Conservation (phyloP, 2,113 vertebrate genomes). For the Clinocottus analis region DNA sequence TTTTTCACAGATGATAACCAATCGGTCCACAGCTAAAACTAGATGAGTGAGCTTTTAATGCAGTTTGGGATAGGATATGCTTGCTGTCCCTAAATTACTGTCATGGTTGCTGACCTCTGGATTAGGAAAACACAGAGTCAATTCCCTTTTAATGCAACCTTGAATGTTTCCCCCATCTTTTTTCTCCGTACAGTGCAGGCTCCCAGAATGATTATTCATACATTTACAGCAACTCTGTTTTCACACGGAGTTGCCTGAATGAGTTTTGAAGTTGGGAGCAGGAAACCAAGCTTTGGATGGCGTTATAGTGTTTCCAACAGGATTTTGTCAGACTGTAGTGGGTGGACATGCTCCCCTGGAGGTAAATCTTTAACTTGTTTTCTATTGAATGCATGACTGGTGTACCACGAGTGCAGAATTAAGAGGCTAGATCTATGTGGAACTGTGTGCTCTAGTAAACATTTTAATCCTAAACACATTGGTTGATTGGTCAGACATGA, state of each 20-base stretch:
- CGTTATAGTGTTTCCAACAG: background rate
- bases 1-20: no score
- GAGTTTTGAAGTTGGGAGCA: background rate
- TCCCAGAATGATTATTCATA: conserved; percentile 32
- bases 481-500: background rate
- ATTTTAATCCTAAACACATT: background rate
- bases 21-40: background rate
- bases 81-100: conserved; percentile 16
- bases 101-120: conserved; percentile 24
- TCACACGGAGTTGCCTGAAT: conserved; percentile 13
- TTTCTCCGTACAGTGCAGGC: conserved; percentile 9
- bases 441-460: background rate
- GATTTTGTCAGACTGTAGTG: background rate
- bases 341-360: background rate
- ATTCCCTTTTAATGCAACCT: conserved; percentile 14
- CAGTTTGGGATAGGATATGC: conserved; percentile 28
- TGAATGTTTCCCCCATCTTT: background rate
- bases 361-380: background rate
- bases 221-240: conserved; percentile 48
- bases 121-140: conserved; percentile 24
- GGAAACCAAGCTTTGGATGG: background rate
- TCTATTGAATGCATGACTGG: background rate
- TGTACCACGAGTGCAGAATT: background rate
- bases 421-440: background rate
- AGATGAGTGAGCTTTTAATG: background rate